Evolutionary conservation across 35 echinoderm and acorn worm species (phyloP), one percentile per base, ranked within the genome.

Genomic region (Holothuria glaberrima): DNA sequence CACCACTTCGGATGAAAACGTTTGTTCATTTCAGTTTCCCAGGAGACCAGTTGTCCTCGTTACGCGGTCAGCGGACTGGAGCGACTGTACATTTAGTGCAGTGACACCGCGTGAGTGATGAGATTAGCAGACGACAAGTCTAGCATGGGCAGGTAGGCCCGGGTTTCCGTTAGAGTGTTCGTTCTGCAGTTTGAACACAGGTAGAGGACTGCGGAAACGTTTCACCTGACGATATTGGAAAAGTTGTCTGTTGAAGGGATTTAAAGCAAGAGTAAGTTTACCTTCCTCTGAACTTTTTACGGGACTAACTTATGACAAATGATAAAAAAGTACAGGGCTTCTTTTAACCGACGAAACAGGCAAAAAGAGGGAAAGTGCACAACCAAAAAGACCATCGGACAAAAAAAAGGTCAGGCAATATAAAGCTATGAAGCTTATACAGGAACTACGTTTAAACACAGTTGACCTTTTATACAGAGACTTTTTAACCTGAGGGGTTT

Each of bases 11-110:
- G 27, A 26, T 48, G 26, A 22, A 2, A 22, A 50, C 50, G 50
- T 78, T 48, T 28, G 12, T 38, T 22, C n/a, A 48, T 78, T 78
- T 48, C 24, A 33, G 41, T 50, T 25, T 78, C 74, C 41, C 74
- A 22, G 74, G 74, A 78, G 74, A 78, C 74, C 74, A 48, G 44
- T 78, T 78, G 74, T 48, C 74, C 74, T 35, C 74, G 74, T 78
- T 48, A 78, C 74, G 38, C 74, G 74, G 74, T 78, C 74, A 78
- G 74, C 44, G 74, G 74, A 78, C 29, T 78, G 74, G 14, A 78
- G 44, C 74, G 74, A 48, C 50, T 48, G 19, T 35, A 21, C 74
- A 48, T 78, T 78, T 78, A 78, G 74, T 78, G 38, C 74, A 78
- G 35, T 78, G 74, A 78, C 74, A 78, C 74, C 74, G 21, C 19